Conservation (phyloP, 2,888 invertebrate species). For the Ophraella communa region DNA sequence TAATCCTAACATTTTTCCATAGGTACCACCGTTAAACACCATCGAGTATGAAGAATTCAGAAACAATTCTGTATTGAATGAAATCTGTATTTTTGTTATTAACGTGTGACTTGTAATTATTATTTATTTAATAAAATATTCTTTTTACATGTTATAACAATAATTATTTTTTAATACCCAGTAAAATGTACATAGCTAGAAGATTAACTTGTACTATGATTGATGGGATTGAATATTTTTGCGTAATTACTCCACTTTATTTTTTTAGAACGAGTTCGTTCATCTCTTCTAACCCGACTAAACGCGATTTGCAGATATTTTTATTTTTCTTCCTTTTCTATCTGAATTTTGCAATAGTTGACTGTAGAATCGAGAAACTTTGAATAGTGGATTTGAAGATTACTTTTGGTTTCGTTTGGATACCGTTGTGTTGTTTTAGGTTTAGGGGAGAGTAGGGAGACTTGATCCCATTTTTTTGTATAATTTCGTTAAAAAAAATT, state of each 20-base stretch:
- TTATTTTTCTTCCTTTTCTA: neutral
- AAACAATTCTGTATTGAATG: too few species aligned
- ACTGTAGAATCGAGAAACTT: too few species aligned
- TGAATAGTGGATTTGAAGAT: too few species aligned
- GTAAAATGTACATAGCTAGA: slow-evolving; percentile 35
- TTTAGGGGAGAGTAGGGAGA: too few species aligned
- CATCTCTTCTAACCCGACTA: neutral
- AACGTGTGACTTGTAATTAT: neutral
- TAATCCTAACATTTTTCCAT: too few species aligned
- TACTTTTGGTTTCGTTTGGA: neutral
- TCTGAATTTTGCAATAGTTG: neutral
- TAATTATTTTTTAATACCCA: slow-evolving; percentile 21
- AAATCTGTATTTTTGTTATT: too few species aligned
- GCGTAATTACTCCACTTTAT: slow-evolving; percentile 22
- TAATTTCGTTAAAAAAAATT: too few species aligned
- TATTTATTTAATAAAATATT: neutral
- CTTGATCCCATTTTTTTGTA: too few species aligned
- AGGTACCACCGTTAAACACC: too few species aligned
- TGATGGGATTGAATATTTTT: slow-evolving; percentile 29
- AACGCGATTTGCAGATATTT: neutral
- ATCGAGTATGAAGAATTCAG: too few species aligned
- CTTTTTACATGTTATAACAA: neutral
- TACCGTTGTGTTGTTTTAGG: too few species aligned
- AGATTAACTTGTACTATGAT: slow-evolving; percentile 30
- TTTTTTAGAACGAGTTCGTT: slow-evolving; percentile 16